phyloP scores from a whole-genome alignment of 1,140 invertebrate genomes.

The Arion vulgaris region DNA sequence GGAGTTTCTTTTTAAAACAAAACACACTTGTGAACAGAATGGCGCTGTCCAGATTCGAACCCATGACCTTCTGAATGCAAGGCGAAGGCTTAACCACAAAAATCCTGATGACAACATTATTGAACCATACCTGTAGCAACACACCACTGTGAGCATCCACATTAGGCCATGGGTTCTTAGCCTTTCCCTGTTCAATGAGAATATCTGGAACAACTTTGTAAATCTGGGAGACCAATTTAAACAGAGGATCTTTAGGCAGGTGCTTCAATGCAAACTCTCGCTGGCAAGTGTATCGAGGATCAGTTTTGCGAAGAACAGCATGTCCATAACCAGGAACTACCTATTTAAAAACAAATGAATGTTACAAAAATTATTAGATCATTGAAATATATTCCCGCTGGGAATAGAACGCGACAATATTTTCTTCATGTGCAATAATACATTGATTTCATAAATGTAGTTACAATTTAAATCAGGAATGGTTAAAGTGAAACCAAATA shows the following conservation, averaged over 20 bases:
- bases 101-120: too few relatives aligned
- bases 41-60: too few relatives aligned
- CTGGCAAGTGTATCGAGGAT: conserved; percentile 95
- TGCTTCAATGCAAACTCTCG: conserved; percentile 96
- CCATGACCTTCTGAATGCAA: too few relatives aligned
- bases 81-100: too few relatives aligned
- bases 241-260: conserved; percentile 91
- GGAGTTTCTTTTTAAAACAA: too few relatives aligned
- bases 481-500: too few relatives aligned
- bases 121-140: conserved; percentile 75
- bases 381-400: too few relatives aligned
- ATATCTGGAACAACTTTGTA: conserved; percentile 96
- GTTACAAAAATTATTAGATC: conserved; percentile 25
- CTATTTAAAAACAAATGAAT: conserved; percentile 67
- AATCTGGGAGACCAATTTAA: conserved; percentile 89
- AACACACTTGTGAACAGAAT: too few relatives aligned
- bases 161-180: conserved; percentile 99
- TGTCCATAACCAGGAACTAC: conserved; percentile 98
- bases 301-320: conserved; percentile 95
- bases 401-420: too few relatives aligned
- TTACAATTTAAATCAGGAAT: too few relatives aligned
- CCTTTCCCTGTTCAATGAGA: conserved; percentile 93
- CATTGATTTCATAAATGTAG: too few relatives aligned
- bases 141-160: conserved; percentile 98
- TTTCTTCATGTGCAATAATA: too few relatives aligned